These are phyloP conservation scores for Morus bassanus DNA, from an alignment of 2,797 vertebrate genomes.

Conservation along the genomic window DNA sequence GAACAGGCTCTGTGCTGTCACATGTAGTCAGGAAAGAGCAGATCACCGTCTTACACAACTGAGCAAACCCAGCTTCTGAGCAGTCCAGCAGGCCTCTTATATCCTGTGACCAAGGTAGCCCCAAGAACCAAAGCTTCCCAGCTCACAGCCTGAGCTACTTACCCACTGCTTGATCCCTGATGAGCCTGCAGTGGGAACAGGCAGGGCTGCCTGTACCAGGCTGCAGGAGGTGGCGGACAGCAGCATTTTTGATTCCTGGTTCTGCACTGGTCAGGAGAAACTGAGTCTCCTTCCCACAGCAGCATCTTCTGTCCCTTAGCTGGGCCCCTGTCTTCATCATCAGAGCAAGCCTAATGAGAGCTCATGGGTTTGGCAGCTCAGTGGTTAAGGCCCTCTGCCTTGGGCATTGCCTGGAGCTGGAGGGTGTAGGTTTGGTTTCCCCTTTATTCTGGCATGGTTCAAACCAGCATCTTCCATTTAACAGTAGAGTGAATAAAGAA, in stretches of 20 bases:
- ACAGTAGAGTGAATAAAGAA: background rate
- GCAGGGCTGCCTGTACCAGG: background rate
- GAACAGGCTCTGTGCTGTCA: background rate
- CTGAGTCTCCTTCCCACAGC: background rate
- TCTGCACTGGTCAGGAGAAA: background rate
- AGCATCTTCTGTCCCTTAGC: background rate
- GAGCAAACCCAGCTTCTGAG: background rate
- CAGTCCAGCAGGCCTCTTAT: background rate
- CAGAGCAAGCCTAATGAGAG: background rate
- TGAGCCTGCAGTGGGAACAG: background rate
- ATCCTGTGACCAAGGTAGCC: rapidly evolving
- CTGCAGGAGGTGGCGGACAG: background rate
- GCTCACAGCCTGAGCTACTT: background rate
- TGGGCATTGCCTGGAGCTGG: background rate
- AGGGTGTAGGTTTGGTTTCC: background rate
- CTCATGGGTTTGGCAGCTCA: background rate
- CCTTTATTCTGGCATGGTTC: background rate
- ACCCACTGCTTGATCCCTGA: background rate
- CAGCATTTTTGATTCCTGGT: rapidly evolving
- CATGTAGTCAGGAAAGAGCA: rapidly evolving
- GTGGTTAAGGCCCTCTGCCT: background rate
- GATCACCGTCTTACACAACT: too few relatives aligned
- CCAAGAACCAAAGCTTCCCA: background rate
- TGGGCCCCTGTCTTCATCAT: background rate
- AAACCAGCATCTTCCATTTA: background rate